A percentile compares a stretch with the other conserved stretches of the same genome.
These are phyloP conservation scores for Muscicapa comitata DNA, from an alignment of 2,797 vertebrate genomes.

Conservation along the genomic window DNA sequence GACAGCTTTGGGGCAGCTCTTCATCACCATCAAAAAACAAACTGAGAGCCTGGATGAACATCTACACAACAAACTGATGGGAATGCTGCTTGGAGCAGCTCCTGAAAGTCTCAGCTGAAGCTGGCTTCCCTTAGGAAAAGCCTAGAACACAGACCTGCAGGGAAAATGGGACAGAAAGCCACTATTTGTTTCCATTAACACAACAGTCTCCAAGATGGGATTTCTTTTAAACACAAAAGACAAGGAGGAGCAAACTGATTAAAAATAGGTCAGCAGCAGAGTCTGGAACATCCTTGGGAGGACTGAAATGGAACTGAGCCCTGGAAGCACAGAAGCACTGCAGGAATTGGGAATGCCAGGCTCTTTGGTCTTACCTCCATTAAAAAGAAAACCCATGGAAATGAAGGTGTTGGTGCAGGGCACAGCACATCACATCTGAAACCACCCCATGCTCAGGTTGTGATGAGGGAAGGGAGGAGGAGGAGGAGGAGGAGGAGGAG, in stretches of 20 bases:
- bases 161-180: neutral
- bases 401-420: constrained; percentile 70
- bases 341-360: neutral
- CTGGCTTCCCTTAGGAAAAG: neutral
- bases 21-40: neutral
- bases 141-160: neutral
- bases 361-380: constrained; percentile 33
- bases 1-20: neutral
- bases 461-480: constrained; percentile 1
- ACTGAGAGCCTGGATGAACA: neutral
- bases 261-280: constrained; percentile 38
- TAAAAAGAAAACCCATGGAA: constrained; percentile 63
- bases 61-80: rapidly evolving
- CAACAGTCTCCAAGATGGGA: neutral
- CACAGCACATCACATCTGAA: constrained; percentile 73
- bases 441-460: constrained; percentile 67
- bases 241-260: constrained; percentile 50
- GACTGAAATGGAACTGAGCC: neutral
- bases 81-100: neutral
- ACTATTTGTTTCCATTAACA: neutral
- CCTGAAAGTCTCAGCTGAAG: neutral
- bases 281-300: neutral
- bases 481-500: neutral
- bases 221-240: constrained; percentile 34
- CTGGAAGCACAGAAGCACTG: neutral